A percentile compares a stretch with the other conserved stretches of the same genome.
These are phyloP conservation scores for Melanocharis versteri DNA, from an alignment of 2,113 vertebrate genomes.

Conservation along the genomic window DNA sequence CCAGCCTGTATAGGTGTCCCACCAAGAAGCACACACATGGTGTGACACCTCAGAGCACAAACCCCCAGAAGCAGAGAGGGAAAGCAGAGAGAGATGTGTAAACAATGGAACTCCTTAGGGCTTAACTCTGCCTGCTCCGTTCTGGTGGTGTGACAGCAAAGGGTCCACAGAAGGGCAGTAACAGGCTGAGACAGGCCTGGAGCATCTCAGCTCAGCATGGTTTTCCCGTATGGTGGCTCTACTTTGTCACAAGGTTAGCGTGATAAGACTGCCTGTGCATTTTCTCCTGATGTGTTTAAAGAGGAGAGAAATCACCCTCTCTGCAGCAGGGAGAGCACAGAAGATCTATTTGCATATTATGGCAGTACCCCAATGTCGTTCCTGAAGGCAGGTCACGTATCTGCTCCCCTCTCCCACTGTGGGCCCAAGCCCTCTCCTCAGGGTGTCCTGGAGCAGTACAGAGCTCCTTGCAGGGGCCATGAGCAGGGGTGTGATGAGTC, in stretches of 20 bases:
- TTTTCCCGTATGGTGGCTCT: neutral
- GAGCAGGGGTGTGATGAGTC: neutral
- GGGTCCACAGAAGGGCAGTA: neutral
- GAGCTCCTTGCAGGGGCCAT: neutral
- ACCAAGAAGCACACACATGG: neutral
- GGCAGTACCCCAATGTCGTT: neutral
- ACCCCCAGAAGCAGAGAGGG: neutral
- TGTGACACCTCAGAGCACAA: neutral
- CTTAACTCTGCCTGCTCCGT: neutral
- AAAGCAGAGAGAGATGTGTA: neutral
- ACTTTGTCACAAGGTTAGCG: neutral
- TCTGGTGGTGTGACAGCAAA: neutral
- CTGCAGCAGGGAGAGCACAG: neutral
- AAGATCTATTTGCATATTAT: neutral
- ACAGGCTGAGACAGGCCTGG: neutral
- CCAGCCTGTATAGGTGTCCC: neutral
- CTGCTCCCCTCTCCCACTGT: neutral
- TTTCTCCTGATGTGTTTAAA: neutral
- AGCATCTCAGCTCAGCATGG: neutral
- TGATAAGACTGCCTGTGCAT: neutral
- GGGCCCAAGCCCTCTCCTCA: neutral
- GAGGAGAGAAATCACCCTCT: neutral
- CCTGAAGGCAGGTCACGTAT: neutral
- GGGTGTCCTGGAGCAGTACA: neutral
- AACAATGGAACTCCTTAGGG: neutral